A percentile compares a stretch with the other conserved stretches of the same genome.
phyloP scores from a whole-genome alignment of 2,797 vertebrate genomes.

The Gila robusta region DNA sequence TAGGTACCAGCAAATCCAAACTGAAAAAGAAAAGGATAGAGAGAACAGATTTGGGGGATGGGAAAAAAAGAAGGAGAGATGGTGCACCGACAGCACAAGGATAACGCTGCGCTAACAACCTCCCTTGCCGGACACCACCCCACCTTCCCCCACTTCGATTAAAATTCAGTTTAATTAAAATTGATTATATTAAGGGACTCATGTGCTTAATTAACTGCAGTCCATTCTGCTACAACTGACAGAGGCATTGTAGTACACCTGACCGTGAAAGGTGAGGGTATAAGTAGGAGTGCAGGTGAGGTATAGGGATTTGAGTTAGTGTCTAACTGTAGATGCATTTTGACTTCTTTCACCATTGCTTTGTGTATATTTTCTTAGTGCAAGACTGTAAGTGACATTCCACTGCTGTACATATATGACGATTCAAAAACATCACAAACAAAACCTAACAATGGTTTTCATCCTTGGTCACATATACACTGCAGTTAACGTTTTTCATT shows the following conservation, averaged over 20 bases:
- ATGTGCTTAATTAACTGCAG: conserved; percentile 99
- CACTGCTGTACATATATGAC: not conserved
- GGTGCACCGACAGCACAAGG: conserved; percentile 78
- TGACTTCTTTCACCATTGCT: not conserved
- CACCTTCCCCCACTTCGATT: conserved; percentile 83
- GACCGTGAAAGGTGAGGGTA: conserved; percentile 75
- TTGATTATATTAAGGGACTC: conserved; percentile 99
- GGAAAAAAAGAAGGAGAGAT: not conserved
- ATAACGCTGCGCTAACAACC: conserved; percentile 86
- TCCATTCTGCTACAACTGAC: conserved; percentile 89
- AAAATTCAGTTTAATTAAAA: conserved; percentile 99
- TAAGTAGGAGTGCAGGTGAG: conserved; percentile 66
- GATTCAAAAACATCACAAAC: not conserved
- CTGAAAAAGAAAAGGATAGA: conserved; percentile 81
- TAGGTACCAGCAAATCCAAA: conserved; percentile 95
- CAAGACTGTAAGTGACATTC: not conserved
- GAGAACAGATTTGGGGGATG: conserved; percentile 8
- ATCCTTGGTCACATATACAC: not conserved
- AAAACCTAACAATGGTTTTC: not conserved
- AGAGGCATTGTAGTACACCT: conserved; percentile 85
- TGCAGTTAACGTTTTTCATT: not conserved
- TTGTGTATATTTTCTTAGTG: not conserved
- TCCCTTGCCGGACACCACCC: conserved; percentile 86
- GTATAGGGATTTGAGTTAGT: not conserved
- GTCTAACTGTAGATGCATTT: not conserved